A percentile compares a stretch with the other conserved stretches of the same genome.
phyloP scores from a whole-genome alignment of 2,113 vertebrate genomes.

The Prunella fulvescens region DNA sequence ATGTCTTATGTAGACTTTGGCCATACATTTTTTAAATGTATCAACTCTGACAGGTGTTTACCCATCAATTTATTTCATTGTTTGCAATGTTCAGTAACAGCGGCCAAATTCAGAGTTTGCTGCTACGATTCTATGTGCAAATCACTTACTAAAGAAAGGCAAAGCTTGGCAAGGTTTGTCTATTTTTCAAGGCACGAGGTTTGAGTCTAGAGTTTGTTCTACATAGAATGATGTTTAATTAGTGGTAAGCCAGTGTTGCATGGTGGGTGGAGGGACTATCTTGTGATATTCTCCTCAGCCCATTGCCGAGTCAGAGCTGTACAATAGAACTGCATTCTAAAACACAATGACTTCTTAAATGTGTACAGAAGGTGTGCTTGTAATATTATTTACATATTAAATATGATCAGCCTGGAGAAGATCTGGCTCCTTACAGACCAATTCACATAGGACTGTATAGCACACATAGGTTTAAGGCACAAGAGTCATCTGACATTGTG shows the following conservation, averaged over 20 bases:
- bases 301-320: neutral
- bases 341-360: neutral
- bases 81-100: neutral
- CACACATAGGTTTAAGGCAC: neutral
- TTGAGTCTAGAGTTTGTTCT: neutral
- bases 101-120: neutral
- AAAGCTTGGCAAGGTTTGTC: neutral
- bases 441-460: neutral
- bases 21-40: neutral
- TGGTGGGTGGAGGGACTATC: neutral
- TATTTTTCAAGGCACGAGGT: neutral
- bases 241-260: neutral
- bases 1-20: neutral
- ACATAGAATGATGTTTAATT: rapidly evolving
- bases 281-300: neutral
- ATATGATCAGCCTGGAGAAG: neutral
- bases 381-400: neutral
- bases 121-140: neutral
- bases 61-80: neutral
- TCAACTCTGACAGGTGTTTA: neutral
- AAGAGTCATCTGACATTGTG: neutral
- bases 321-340: neutral
- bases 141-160: neutral
- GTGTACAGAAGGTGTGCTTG: neutral
- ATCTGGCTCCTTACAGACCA: neutral